These are phyloP conservation scores for Drosophila tropicalis DNA, from an alignment of 1,140 invertebrate genomes.

Conservation along the genomic window DNA sequence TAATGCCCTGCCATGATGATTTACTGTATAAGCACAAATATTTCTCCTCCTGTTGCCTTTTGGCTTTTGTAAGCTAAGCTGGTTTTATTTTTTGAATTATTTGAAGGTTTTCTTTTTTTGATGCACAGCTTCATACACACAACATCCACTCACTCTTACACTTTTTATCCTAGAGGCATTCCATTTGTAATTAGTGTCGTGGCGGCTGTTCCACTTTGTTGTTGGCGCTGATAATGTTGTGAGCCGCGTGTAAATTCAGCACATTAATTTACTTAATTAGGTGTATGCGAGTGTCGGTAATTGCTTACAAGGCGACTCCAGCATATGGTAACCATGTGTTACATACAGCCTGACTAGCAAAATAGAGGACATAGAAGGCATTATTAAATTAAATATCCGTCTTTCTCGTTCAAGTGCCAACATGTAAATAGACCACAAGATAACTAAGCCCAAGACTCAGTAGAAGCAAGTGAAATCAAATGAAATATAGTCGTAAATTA, in stretches of 20 bases:
- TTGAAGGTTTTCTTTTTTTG: constrained; percentile 21
- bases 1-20: not conserved
- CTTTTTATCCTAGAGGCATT: constrained; percentile 36
- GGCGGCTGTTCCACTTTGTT: constrained; percentile 75
- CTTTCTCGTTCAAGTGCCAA: constrained; percentile 5
- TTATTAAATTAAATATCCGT: constrained; percentile 80
- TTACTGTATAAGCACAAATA: not conserved
- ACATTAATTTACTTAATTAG: constrained; percentile 81
- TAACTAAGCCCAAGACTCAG: not conserved
- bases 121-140: constrained; percentile 16
- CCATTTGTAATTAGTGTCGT: constrained; percentile 79
- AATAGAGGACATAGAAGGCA: constrained; percentile 60
- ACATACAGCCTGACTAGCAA: not conserved
- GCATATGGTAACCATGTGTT: constrained; percentile 68
- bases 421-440: constrained; percentile 48
- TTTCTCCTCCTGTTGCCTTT: not conserved
- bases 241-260: constrained; percentile 65
- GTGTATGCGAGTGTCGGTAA: constrained; percentile 72
- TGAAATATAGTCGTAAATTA: constrained; percentile 8
- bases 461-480: not conserved
- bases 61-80: constrained; percentile 11
- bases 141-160: constrained; percentile 6
- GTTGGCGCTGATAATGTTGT: constrained; percentile 15
- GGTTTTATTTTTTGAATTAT: constrained; percentile 27
- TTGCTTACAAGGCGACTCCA: constrained; percentile 67